A percentile compares a stretch with the other conserved stretches of the same genome.
Conservation (phyloP, 2,888 invertebrate species). For the Masnerella sp. region DNA sequence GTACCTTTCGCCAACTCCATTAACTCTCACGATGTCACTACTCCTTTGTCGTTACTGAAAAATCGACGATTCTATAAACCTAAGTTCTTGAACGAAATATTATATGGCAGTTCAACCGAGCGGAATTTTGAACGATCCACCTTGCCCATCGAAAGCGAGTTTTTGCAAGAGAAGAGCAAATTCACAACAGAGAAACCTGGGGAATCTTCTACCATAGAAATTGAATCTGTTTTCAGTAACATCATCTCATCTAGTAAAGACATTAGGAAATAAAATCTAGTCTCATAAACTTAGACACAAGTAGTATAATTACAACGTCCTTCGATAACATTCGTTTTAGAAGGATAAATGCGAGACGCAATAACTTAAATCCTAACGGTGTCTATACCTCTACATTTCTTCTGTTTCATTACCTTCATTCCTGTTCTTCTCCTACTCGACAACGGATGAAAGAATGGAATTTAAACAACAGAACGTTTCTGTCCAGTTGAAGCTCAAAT, state of each 20-base stretch:
- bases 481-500: slow-evolving; percentile 36
- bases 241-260: slow-evolving; percentile 63
- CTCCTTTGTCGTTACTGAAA: slow-evolving; percentile 25
- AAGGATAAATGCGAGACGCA: slow-evolving; percentile 33
- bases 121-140: slow-evolving; percentile 71
- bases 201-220: slow-evolving; percentile 75
- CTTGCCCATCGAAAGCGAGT: slow-evolving; percentile 74
- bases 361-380: slow-evolving; percentile 27
- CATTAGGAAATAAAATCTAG: slow-evolving; percentile 58
- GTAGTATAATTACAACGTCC: slow-evolving; percentile 34
- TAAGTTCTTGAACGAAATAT: slow-evolving; percentile 68
- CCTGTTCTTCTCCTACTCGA: slow-evolving; percentile 58
- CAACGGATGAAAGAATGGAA: slow-evolving; percentile 47
- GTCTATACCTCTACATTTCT: slow-evolving; percentile 8
- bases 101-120: slow-evolving; percentile 63
- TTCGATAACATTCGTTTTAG: slow-evolving; percentile 12
- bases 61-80: slow-evolving; percentile 27
- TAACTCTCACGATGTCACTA: slow-evolving; percentile 34
- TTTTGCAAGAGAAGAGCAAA: slow-evolving; percentile 62
- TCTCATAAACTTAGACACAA: slow-evolving; percentile 40
- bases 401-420: slow-evolving; percentile 49
- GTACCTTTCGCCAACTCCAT: slow-evolving; percentile 63
- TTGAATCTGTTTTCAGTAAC: slow-evolving; percentile 76
- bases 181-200: slow-evolving; percentile 71
- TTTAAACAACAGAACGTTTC: slow-evolving; percentile 29